A percentile compares a stretch with the other conserved stretches of the same genome.
phyloP scores from a whole-genome alignment of 1,140 invertebrate genomes.

The Drosophila grimshawi region DNA sequence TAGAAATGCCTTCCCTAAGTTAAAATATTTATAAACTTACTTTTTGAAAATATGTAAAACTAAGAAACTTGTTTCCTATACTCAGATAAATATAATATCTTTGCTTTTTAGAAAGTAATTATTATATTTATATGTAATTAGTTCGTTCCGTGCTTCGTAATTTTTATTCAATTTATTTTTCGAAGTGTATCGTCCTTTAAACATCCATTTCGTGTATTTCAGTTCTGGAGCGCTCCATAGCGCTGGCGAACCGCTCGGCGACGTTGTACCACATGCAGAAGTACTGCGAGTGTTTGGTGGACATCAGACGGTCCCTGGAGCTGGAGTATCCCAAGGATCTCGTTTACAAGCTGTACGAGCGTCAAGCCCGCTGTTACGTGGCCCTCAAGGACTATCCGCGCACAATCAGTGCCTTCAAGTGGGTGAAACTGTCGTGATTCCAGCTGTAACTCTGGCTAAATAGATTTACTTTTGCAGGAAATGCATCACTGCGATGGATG shows the following conservation, averaged over 20 bases:
- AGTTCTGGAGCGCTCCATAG: slow-evolving; percentile 89
- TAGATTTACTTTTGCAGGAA: slow-evolving; percentile 76
- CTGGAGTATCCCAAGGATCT: slow-evolving; percentile 91
- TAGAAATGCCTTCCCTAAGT: too few species aligned
- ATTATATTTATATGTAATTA: too few species aligned
- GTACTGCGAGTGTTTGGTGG: slow-evolving; percentile 87
- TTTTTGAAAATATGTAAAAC: too few species aligned
- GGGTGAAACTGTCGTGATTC: slow-evolving; percentile 31
- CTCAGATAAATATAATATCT: too few species aligned
- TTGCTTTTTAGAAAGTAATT: too few species aligned
- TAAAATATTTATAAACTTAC: too few species aligned
- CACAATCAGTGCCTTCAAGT: slow-evolving; percentile 89
- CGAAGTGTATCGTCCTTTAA: not conserved
- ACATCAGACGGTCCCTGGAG: slow-evolving; percentile 89
- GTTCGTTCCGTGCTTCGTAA: too few species aligned
- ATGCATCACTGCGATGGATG: slow-evolving; percentile 88
- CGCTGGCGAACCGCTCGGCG: slow-evolving; percentile 95
- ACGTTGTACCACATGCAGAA: slow-evolving; percentile 92
- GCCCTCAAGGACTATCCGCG: slow-evolving; percentile 89
- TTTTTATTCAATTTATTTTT: too few species aligned
- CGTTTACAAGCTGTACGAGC: slow-evolving; percentile 91
- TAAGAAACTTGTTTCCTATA: too few species aligned
- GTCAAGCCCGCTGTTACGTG: slow-evolving; percentile 90
- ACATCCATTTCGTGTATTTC: slow-evolving; percentile 1
- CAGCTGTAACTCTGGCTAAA: not conserved